Conservation (phyloP, 2,113 vertebrate genomes). For the Indicator maculatus region DNA sequence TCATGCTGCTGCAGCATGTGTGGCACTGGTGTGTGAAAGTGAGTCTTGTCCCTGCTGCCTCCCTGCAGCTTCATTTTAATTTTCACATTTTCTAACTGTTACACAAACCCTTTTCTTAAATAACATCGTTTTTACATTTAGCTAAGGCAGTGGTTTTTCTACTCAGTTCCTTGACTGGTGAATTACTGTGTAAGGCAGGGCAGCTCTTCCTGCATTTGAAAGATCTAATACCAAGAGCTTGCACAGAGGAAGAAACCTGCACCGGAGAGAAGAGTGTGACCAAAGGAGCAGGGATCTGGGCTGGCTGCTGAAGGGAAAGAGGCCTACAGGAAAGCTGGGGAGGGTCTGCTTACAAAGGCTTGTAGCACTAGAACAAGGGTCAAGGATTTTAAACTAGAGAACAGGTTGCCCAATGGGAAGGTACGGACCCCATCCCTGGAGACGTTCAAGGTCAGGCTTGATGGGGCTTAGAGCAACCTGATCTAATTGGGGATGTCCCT, state of each 20-base stretch:
- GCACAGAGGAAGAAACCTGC: neutral
- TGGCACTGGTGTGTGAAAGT: accelerated
- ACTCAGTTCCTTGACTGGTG: neutral
- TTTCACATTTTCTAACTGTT: neutral
- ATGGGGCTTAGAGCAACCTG: no score
- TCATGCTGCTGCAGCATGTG: neutral
- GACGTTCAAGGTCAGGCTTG: no score
- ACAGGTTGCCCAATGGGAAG: no score
- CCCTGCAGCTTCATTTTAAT: neutral
- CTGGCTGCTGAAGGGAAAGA: neutral
- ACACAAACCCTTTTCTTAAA: neutral
- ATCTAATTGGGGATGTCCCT: no score
- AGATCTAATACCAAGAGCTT: neutral
- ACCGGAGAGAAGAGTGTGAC: neutral
- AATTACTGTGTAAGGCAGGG: neutral
- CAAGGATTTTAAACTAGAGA: no score
- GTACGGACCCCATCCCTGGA: no score
- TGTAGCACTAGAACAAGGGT: neutral
- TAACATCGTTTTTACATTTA: neutral
- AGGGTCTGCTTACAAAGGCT: neutral
- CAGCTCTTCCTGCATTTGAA: neutral
- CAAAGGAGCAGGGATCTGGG: neutral
- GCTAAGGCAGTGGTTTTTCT: neutral
- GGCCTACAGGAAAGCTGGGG: no score
- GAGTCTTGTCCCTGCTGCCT: accelerated